Evolutionary conservation across 2,888 invertebrate species (phyloP).

Genomic region (Drosophila sordidapex): DNA sequence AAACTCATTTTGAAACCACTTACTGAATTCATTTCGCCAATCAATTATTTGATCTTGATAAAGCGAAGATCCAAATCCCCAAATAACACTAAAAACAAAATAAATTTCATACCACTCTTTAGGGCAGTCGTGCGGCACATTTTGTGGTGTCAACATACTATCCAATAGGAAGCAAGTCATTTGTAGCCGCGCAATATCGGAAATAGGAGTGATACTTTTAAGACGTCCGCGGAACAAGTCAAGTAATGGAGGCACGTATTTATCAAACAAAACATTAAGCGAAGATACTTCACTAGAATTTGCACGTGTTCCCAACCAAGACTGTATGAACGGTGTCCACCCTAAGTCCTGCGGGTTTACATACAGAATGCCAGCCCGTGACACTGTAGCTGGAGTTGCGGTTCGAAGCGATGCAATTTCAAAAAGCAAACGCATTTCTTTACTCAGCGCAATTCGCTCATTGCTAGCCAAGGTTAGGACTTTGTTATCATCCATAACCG

Average conservation of each 20-base stretch:
- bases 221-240: slow-evolving; percentile 90
- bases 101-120: slow-evolving; percentile 97
- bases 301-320: slow-evolving; percentile 93
- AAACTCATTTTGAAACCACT: slow-evolving; percentile 97
- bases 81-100: slow-evolving; percentile 95
- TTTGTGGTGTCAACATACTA: slow-evolving; percentile 91
- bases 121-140: slow-evolving; percentile 94
- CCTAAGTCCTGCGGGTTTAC: slow-evolving; percentile 97
- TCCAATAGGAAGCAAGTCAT: slow-evolving; percentile 95
- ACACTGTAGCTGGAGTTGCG: slow-evolving; percentile 98
- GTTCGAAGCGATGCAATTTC: slow-evolving; percentile 95
- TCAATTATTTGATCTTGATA: slow-evolving; percentile 96
- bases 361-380: slow-evolving; percentile 96
- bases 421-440: slow-evolving; percentile 95
- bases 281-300: slow-evolving; percentile 91
- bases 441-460: slow-evolving; percentile 95
- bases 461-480: slow-evolving; percentile 96
- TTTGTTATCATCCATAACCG: slow-evolving; percentile 99
- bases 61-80: slow-evolving; percentile 97
- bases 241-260: slow-evolving; percentile 94
- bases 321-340: slow-evolving; percentile 96
- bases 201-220: slow-evolving; percentile 95
- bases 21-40: slow-evolving; percentile 96
- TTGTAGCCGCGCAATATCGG: slow-evolving; percentile 94
- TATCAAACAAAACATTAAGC: slow-evolving; percentile 95